Percentiles rank a stretch among this genome's conserved stretches.
These are phyloP conservation scores for Chrysolina oricalcia DNA, from an alignment of 2,888 invertebrate genomes.

Conservation along the genomic window DNA sequence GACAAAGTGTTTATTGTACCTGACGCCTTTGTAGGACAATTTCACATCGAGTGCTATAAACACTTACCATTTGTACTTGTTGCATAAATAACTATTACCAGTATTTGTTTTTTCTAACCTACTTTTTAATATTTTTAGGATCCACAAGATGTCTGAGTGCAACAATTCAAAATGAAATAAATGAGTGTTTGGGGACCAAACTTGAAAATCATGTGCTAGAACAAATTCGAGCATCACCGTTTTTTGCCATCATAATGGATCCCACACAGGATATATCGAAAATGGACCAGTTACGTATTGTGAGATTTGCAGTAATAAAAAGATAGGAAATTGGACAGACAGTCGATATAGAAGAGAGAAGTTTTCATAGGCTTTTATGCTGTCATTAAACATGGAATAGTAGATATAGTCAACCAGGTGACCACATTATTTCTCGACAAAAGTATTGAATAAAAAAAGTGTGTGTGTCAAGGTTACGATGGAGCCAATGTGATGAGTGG, in stretches of 20 bases:
- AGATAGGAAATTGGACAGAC: constrained; percentile 42
- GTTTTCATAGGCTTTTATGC: constrained; percentile 57
- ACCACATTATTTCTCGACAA: constrained; percentile 48
- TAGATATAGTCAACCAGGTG: constrained; percentile 58
- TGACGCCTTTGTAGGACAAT: too few species aligned
- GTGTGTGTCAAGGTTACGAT: constrained; percentile 60
- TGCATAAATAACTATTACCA: too few species aligned
- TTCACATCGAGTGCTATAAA: too few species aligned
- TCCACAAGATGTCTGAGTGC: constrained; percentile 45
- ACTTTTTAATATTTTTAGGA: too few species aligned
- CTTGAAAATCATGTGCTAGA: constrained; percentile 43
- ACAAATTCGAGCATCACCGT: too few species aligned
- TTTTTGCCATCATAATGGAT: constrained; percentile 60
- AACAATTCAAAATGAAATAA: constrained; percentile 53
- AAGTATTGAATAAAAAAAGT: constrained; percentile 53
- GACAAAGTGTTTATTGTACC: too few species aligned
- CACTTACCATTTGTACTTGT: too few species aligned
- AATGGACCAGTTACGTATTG: constrained; percentile 62
- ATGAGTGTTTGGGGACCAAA: constrained; percentile 43
- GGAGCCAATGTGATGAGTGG: constrained; percentile 63
- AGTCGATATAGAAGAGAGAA: constrained; percentile 57
- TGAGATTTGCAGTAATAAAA: constrained; percentile 35
- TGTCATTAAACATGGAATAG: constrained; percentile 56
- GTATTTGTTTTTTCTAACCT: too few species aligned
- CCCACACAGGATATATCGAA: constrained; percentile 59